Conservation (phyloP, 2,113 vertebrate species). For the Gymnarchus niloticus region DNA sequence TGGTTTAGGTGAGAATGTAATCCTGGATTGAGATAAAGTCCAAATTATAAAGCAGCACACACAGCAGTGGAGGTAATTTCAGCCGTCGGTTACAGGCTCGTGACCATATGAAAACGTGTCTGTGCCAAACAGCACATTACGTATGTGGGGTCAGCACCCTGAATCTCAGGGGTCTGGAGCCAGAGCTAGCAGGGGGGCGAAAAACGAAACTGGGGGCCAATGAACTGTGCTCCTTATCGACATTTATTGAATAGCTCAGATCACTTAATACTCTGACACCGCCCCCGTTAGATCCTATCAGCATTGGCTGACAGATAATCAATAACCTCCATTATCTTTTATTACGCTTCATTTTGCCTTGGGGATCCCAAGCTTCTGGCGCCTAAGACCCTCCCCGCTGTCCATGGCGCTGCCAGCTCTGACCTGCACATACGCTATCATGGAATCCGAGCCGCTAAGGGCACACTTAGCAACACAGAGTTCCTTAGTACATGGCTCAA, state of each 20-base stretch:
- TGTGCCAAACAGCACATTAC: background rate
- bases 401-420: background rate
- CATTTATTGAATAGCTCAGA: conserved; percentile 37
- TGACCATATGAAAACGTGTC: background rate
- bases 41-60: background rate
- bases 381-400: background rate
- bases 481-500: background rate
- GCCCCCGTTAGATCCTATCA: conserved; percentile 32
- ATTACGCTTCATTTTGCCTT: conserved; percentile 25
- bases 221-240: conserved; percentile 30
- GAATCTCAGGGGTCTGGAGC: no score
- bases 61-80: background rate
- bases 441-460: background rate
- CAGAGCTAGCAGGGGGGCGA: background rate
- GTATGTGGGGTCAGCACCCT: background rate
- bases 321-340: conserved; percentile 30
- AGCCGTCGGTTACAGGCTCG: background rate
- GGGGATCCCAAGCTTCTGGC: conserved; percentile 18
- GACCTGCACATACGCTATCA: background rate
- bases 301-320: conserved; percentile 37
- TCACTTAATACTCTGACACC: conserved; percentile 36
- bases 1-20: background rate
- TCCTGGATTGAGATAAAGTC: background rate
- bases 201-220: conserved; percentile 7
- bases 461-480: background rate